Conservation (phyloP, 2,797 vertebrate genomes). For the Ctenochaetus hawaiiensis region DNA sequence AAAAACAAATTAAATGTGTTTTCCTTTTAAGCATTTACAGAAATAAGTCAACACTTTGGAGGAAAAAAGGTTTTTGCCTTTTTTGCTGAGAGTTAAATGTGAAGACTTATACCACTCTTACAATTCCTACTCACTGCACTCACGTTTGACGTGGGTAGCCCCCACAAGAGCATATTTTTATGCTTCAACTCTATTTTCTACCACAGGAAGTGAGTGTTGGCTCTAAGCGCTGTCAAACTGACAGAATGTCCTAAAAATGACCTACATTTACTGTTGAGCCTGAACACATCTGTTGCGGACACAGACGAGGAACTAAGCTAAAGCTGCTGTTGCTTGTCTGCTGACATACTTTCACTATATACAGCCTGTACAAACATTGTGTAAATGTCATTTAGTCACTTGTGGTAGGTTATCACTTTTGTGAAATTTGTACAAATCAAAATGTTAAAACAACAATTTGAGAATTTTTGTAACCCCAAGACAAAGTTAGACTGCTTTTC, state of each 20-base stretch:
- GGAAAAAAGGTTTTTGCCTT: not conserved
- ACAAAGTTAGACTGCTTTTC: not conserved
- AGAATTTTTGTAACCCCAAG: not conserved
- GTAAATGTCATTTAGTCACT: not conserved
- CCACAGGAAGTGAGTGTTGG: not conserved
- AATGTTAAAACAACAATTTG: too few relatives aligned
- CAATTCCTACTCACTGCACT: too few relatives aligned
- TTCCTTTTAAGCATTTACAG: not conserved
- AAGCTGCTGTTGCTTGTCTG: not conserved
- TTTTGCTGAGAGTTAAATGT: not conserved
- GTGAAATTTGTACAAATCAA: not conserved
- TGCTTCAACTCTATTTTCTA: not conserved
- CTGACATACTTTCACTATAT: not conserved
- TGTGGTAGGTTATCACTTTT: not conserved
- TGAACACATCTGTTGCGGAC: not conserved
- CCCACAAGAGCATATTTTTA: not conserved
- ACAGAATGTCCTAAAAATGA: not conserved
- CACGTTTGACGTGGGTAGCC: not conserved
- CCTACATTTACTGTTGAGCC: not conserved
- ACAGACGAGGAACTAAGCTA: not conserved
- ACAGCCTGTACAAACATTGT: not conserved
- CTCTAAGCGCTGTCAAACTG: not conserved
- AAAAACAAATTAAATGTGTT: constrained; percentile 42
- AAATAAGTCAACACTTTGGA: constrained; percentile 1
- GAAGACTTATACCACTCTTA: not conserved